These are phyloP conservation scores for Aphelocoma coerulescens DNA, from an alignment of 2,113 vertebrate species.

Conservation along the genomic window DNA sequence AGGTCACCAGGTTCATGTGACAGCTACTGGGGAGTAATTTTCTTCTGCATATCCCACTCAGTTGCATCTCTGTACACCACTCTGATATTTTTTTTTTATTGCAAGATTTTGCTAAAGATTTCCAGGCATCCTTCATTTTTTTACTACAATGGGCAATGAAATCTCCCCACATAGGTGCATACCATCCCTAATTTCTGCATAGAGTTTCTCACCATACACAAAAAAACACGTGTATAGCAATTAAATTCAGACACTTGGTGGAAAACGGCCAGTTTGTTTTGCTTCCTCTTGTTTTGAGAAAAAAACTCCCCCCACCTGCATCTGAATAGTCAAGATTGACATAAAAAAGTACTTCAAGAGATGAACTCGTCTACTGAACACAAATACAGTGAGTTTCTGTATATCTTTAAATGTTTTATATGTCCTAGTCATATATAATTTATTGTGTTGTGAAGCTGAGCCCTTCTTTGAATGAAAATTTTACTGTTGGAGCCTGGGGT, in stretches of 20 bases:
- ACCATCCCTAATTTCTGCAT: not conserved
- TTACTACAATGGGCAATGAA: not conserved
- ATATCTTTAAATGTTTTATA: constrained; percentile 84
- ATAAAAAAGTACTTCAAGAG: constrained; percentile 72
- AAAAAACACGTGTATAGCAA: not conserved
- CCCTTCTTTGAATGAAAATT: constrained; percentile 82
- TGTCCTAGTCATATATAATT: constrained; percentile 81
- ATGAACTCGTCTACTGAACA: constrained; percentile 68
- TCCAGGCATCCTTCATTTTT: not conserved
- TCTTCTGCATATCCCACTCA: not conserved
- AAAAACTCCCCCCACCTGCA: constrained; percentile 1
- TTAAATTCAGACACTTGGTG: constrained; percentile 5
- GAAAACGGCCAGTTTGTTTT: not conserved
- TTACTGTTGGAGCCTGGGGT: constrained; percentile 76
- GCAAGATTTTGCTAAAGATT: not conserved
- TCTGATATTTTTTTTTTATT: not conserved
- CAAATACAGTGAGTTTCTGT: constrained; percentile 73
- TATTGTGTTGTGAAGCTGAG: constrained; percentile 82
- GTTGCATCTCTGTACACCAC: not conserved
- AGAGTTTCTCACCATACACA: not conserved
- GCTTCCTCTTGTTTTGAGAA: constrained; percentile 8
- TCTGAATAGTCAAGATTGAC: constrained; percentile 65
- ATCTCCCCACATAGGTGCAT: not conserved
- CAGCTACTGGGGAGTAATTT: not conserved
- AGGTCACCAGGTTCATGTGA: not conserved